These are phyloP conservation scores for Cichladusa arquata DNA, from an alignment of 2,113 vertebrate species.

Conservation along the genomic window DNA sequence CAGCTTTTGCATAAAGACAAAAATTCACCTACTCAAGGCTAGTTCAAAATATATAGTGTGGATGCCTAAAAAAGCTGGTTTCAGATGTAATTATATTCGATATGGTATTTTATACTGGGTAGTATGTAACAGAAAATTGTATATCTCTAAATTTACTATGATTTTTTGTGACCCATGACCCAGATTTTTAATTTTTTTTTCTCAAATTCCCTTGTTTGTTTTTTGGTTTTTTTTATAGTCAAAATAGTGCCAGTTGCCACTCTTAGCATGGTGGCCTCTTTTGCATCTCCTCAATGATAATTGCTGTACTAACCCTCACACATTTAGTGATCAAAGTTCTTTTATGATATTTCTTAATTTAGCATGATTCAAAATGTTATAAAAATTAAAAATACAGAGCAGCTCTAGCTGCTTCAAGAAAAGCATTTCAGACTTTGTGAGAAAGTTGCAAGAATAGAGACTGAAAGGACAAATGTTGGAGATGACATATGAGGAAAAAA, in stretches of 20 bases:
- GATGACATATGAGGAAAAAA: not conserved
- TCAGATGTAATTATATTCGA: not conserved
- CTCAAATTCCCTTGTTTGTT: not conserved
- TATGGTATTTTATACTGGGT: not conserved
- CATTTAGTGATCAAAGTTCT: not conserved
- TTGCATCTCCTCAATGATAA: not conserved
- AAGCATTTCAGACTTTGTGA: not conserved
- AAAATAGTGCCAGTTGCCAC: not conserved
- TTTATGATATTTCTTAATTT: not conserved
- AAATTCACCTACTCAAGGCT: not conserved
- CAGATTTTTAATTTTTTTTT: not conserved
- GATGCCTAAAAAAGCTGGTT: not conserved
- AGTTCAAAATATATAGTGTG: not conserved
- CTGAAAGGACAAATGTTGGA: not conserved
- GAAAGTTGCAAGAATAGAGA: not conserved
- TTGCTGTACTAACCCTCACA: not conserved
- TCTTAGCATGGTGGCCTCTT: not conserved
- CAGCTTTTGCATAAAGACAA: not conserved
- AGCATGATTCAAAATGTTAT: not conserved
- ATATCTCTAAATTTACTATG: not conserved
- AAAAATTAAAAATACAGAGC: not conserved
- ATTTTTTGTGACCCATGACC: not conserved
- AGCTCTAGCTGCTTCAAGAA: not conserved
- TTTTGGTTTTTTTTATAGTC: not conserved
- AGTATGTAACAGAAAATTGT: not conserved